Evolutionary conservation across 2,113 vertebrate species (phyloP).

Genomic region (Sapajus apella): DNA sequence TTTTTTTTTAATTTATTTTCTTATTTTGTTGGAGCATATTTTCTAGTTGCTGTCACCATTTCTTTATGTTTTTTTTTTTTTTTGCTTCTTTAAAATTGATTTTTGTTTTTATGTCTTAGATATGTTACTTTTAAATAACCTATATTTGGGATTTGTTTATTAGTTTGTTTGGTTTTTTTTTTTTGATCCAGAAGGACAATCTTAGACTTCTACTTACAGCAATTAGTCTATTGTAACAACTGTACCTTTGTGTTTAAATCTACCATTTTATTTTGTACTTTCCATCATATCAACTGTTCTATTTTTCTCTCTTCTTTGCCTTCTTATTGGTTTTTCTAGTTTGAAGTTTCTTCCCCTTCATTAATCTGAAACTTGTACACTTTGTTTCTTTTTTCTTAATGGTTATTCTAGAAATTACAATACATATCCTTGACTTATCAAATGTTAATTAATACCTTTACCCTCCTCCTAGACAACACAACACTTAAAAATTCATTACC

Average conservation of each 20-base stretch:
- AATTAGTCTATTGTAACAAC: neutral
- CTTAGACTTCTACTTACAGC: too few relatives aligned
- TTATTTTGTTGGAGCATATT: neutral
- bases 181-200: neutral
- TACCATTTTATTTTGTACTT: neutral
- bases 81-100: neutral
- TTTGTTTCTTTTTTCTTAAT: neutral
- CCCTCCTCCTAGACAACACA: neutral
- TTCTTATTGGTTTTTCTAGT: neutral
- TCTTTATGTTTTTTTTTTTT: neutral
- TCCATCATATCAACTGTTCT: neutral
- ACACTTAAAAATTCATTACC: neutral
- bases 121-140: constrained; percentile 9
- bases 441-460: neutral
- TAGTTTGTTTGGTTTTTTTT: neutral
- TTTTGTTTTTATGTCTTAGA: neutral
- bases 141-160: neutral
- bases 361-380: neutral
- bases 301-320: neutral
- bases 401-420: neutral
- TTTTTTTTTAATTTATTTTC: neutral
- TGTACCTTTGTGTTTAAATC: neutral
- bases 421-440: neutral
- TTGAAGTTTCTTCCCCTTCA: neutral
- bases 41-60: neutral